Base-by-base conservation (phyloP, 37 sponge, comb jelly and placozoan genomes). In the Aphrocallistes beatrix region DNA sequence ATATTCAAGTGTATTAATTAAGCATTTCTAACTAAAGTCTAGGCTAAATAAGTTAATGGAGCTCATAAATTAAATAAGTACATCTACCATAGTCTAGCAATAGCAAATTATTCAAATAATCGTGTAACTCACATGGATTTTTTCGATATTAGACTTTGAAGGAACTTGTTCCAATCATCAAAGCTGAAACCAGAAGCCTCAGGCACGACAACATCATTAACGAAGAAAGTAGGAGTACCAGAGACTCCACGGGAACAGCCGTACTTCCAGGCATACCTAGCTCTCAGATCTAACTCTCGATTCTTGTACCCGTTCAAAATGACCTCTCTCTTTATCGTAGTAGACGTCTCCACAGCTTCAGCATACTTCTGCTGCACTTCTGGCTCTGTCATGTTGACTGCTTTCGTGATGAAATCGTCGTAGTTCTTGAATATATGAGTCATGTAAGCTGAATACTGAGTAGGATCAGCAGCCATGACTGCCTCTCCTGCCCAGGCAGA, bases 401-500 rank as follows among this genome's bases (percentile, higher is more conserved):
- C 75, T 13, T 60, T 3, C 6, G 28, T 13, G 34, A 60, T 60
- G 34, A 60, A 60, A 30, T 60, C 75, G 34, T 60, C 75, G 34
- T 60, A 60, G 34, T 13, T 3, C 3, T 13, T 60, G 75, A 60
- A 60, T 60, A 60, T 28, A 13, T 60, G n/a, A 6, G 17, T 3
- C 75, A 60, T 3, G 34, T 60, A 60, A 3, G 8, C 17, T 25
- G 3, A 1, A 30, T 19, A 60, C 75, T 60, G 10, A 30, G 1
- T 13, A 3, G 75, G 32, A 13, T 60, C 75, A 3, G 8, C n/a
- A 3, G 10, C 28, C 25, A 3, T 60, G 8, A 60, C 21, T 3
- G 75, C 21, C 75, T 60, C 75, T 28, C 75, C 75, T 3, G 75
- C 75, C 75, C 75, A 60, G 25, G 75, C 75, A 60, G 75, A 19